phyloP scores from a whole-genome alignment of 1,140 invertebrate genomes.

The Diachasma alloeum region DNA sequence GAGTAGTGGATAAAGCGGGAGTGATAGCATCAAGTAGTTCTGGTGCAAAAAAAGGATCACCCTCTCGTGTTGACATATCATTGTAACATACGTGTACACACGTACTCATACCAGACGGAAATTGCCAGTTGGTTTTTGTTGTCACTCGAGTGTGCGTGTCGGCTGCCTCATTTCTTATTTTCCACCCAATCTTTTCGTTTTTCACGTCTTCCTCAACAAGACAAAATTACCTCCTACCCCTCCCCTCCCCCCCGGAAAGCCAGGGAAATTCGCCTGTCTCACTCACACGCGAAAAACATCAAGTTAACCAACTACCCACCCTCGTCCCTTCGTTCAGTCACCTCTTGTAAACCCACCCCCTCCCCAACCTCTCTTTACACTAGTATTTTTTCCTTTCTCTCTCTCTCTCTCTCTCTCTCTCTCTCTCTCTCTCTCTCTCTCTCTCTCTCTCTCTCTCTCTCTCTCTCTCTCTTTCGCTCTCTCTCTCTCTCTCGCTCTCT shows the following conservation, averaged over 20 bases:
- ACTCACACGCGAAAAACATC: background rate
- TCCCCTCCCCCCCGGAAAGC: background rate
- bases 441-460: background rate
- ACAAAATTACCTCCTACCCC: too few relatives aligned
- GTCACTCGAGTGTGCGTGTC: background rate
- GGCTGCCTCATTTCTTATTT: background rate
- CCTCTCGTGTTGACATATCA: background rate
- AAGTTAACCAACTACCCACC: background rate
- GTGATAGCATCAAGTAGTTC: background rate
- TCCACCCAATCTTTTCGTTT: too few relatives aligned
- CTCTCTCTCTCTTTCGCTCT: background rate
- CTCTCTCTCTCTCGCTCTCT: background rate
- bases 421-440: background rate
- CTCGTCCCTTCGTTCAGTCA: background rate
- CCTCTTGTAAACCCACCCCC: background rate
- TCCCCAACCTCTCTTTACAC: background rate
- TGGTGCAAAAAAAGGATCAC: background rate
- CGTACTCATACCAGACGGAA: background rate
- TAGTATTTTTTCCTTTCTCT: too few relatives aligned
- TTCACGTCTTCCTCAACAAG: too few relatives aligned
- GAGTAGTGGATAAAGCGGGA: constrained; percentile 16
- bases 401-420: background rate
- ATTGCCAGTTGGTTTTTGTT: background rate
- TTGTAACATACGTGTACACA: background rate
- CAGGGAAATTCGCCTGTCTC: background rate